Evolutionary conservation across 37 sponge, comb jelly and placozoan species (phyloP), one percentile per base, ranked within the genome.

Genomic region (Crambe crambe): DNA sequence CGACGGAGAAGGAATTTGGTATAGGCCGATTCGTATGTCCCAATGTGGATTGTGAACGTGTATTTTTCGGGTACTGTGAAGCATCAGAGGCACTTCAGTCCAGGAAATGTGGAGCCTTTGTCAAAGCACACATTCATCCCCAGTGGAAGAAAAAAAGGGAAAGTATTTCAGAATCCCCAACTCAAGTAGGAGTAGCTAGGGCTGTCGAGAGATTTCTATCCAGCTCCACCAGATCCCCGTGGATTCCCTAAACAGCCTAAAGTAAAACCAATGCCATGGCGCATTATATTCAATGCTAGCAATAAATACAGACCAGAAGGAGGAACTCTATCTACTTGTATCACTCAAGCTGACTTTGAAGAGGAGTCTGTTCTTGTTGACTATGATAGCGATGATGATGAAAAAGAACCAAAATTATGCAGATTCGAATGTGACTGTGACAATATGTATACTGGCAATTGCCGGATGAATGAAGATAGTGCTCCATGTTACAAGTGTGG

Each of bases 1-100:
- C 70, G 8, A 38, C 17, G 42, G 70, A 70, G 23, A 70, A 70
- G 42, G 43, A 70, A 42, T 70, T 70, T 70, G 70, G 70, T 15
- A 70, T 70, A 1, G 70, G 70, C 40, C 70, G 70, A 42, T 70
- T 42, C 26, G 22, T 70, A 5, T 70, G 70, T 40, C 41, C 70
- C n/a, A 70, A 70, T 2, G 2, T 36, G 1, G 35, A 12, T 2
- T 70, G 70, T 70, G 2, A 42, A 2, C 41, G 42, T 26, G 40
- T 22, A 20, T 70, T 70, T 40, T 70, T 40, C n/a, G 70, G 42
- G 3, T 23, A 70, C 23, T 70, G 70, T 70, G 70, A 70, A 42
- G 70, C 70, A 2, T 40, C n/a, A 3, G 70, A 70, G 1, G 15
- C 5, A 4, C 37, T 70, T 3, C 22, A 1, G 38, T 70, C 42